Percentiles rank a stretch among this genome's conserved stretches.
These are phyloP conservation scores for Glossophaga mutica DNA, from an alignment of 2,797 vertebrate species.

Conservation along the genomic window DNA sequence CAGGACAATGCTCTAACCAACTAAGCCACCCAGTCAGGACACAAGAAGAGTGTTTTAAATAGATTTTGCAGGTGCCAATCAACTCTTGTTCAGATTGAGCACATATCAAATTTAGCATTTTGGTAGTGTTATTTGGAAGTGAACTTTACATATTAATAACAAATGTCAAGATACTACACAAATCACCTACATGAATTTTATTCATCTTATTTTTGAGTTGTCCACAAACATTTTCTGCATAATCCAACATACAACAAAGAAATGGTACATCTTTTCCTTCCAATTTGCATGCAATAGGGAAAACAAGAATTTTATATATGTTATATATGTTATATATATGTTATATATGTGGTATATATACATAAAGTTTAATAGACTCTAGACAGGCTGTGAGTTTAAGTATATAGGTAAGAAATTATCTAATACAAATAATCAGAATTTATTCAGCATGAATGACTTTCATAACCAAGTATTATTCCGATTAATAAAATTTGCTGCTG, in stretches of 20 bases:
- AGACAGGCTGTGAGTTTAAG: conserved; percentile 52
- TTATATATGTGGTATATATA: conserved; percentile 49
- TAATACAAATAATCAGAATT: conserved; percentile 74
- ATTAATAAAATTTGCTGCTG: conserved; percentile 75
- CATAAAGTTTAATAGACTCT: conserved; percentile 76
- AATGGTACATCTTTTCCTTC: conserved; percentile 78
- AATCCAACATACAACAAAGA: conserved; percentile 79
- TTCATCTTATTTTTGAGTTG: conserved; percentile 71
- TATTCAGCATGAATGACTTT: conserved; percentile 70
- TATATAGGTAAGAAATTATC: conserved; percentile 74
- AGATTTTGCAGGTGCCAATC: conserved; percentile 16
- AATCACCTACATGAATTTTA: conserved; percentile 78
- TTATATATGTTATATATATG: conserved; percentile 11
- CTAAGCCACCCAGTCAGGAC: not conserved
- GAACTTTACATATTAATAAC: conserved; percentile 80
- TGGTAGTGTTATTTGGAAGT: conserved; percentile 75
- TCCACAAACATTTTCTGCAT: conserved; percentile 79
- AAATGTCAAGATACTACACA: conserved; percentile 81
- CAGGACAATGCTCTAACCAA: not conserved
- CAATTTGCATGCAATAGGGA: conserved; percentile 79
- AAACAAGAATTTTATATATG: conserved; percentile 69
- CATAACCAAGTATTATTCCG: conserved; percentile 72
- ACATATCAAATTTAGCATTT: not conserved
- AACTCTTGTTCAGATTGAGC: conserved; percentile 48
- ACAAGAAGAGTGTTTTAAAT: not conserved